Evolutionary conservation across 1,140 invertebrate species (phyloP), one percentile per base, ranked within the genome.

Genomic region (Conopomorpha cramerella): DNA sequence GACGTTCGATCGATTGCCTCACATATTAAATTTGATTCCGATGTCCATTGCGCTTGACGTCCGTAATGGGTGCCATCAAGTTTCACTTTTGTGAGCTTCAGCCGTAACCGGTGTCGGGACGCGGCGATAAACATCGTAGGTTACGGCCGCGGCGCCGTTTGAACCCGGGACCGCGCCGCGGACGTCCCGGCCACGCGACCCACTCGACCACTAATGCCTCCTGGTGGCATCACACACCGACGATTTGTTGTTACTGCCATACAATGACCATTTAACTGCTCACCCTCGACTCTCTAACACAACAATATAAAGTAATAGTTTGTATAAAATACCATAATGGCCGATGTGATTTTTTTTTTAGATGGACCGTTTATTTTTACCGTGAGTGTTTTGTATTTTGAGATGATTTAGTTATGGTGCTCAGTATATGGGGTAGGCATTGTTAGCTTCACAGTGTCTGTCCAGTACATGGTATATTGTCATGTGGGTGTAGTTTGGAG

Each of bases 111-210:
- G 41, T 48, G 48, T 40, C 46, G 43, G 43, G 34, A 37, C 36
- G 32, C 37, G 51, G 53, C 55, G 59, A 72, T 73, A 73, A 73
- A 73, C 55, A 68, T 58, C 46, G 51, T 33, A 68, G 45, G 48
- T 70, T 73, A 70, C 54, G 67, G 53, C 48, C 42, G 61, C 68
- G 65, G 65, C 30, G 48, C 34, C 46, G 61, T 68, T 73, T 73
- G 63, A 73, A 54, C 46, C 51, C 34, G 23, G 30, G 35, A 48
- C 46, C n/a, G n/a, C n/a, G n/a, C n/a, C n/a, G n/a, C 46, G 51
- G 30, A 68, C 45, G 48, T 70, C 70, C 67, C 54, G 67, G 53
- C 48, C 42, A 59, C 68, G 65, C n/a, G 65, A 30, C 49, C 34
- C 46, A 61, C 66, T 73, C 70, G 63, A 73, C 52, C 46, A 51